These are phyloP conservation scores for Ectemnius cavifrons DNA, from an alignment of 2,888 invertebrate species.

Conservation along the genomic window DNA sequence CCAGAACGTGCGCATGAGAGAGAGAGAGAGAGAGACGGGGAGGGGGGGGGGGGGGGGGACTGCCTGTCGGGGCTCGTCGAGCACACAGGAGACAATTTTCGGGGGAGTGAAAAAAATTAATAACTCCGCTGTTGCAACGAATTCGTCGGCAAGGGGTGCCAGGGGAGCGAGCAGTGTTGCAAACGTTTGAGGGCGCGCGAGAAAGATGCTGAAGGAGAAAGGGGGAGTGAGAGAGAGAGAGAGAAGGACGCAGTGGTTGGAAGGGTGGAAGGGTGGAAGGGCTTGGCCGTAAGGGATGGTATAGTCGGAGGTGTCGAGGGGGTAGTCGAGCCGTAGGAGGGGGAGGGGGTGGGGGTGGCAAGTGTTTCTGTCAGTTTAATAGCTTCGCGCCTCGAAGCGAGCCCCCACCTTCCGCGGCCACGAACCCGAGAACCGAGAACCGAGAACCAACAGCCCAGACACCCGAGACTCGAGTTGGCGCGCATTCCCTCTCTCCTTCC, in stretches of 20 bases:
- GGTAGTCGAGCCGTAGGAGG: conserved; percentile 53
- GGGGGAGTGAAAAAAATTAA: conserved; percentile 76
- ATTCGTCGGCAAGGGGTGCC: conserved; percentile 51
- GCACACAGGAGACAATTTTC: conserved; percentile 73
- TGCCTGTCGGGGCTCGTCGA: conserved; percentile 23
- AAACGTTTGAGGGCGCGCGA: too few relatives aligned
- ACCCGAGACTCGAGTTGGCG: background rate
- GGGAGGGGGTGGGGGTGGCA: too few relatives aligned
- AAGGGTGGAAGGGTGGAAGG: conserved; percentile 29
- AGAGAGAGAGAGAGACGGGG: conserved; percentile 20
- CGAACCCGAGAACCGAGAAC: conserved; percentile 42
- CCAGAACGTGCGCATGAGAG: conserved; percentile 19
- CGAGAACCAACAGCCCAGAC: too few relatives aligned
- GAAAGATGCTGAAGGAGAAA: too few relatives aligned
- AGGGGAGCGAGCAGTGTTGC: too few relatives aligned
- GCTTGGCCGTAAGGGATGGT: conserved; percentile 30
- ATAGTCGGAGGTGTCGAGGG: conserved; percentile 53
- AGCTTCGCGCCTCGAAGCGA: conserved; percentile 72
- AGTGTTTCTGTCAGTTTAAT: conserved; percentile 79
- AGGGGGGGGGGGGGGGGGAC: background rate
- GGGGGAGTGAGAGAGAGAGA: conserved; percentile 28
- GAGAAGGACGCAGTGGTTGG: conserved; percentile 46
- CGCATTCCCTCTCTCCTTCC: background rate
- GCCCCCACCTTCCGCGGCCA: conserved; percentile 40
- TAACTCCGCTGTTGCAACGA: conserved; percentile 67